Evolutionary conservation across 2,888 invertebrate genomes (phyloP).

Genomic region (Phymatocera aterrima): DNA sequence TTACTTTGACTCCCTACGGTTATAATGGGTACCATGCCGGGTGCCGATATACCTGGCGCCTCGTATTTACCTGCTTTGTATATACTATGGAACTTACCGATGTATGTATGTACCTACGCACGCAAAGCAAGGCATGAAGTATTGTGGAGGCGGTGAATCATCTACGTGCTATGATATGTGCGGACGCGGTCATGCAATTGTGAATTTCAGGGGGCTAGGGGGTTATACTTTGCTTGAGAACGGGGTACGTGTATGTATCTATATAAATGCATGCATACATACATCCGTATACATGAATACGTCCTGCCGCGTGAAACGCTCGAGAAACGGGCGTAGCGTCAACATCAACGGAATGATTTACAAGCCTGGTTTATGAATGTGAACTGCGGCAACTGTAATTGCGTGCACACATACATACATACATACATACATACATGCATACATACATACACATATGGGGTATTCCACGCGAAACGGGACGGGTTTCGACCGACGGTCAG

Average conservation of each 20-base stretch:
- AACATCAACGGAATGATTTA: conserved; percentile 21
- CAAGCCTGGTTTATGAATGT: conserved; percentile 4
- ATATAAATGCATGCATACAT: too few species aligned
- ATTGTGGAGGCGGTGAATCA: conserved; percentile 13
- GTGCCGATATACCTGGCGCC: background rate
- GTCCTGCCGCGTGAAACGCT: background rate
- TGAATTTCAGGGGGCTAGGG: too few species aligned
- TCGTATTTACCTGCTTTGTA: background rate
- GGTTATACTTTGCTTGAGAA: conserved; percentile 3
- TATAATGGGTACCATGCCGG: background rate
- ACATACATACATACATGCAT: background rate
- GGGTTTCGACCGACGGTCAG: too few species aligned
- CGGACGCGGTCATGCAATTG: conserved; percentile 25
- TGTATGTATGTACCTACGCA: background rate
- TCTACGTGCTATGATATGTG: conserved; percentile 1
- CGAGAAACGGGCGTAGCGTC: conserved; percentile 1
- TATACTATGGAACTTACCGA: background rate
- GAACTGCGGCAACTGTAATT: conserved; percentile 15
- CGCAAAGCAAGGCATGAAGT: too few species aligned
- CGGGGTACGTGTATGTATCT: too few species aligned
- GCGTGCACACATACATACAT: background rate
- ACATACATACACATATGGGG: too few species aligned
- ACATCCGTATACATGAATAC: too few species aligned
- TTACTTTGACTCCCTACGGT: background rate
- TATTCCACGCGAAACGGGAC: too few species aligned